A percentile compares a stretch with the other conserved stretches of the same genome.
phyloP scores from a whole-genome alignment of 2,113 vertebrate genomes.

The Hippocampus guttulatus region DNA sequence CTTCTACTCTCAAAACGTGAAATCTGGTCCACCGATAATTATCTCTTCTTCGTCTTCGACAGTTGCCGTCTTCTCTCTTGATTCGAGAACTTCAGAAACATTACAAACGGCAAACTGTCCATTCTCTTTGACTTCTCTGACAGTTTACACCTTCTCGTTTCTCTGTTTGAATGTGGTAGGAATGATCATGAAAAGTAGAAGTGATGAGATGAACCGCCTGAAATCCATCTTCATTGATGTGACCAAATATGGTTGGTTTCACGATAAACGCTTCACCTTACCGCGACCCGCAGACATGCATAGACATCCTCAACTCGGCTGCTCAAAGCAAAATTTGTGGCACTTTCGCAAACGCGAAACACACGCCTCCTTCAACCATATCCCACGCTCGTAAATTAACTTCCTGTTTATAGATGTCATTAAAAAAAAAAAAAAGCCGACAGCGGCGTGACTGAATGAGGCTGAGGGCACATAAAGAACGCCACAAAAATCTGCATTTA shows the following conservation, averaged over 20 bases:
- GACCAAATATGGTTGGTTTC: neutral
- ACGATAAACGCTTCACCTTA: neutral
- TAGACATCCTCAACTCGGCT: neutral
- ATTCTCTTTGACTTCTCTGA: too few relatives aligned
- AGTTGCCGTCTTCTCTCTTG: too few relatives aligned
- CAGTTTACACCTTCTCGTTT: too few relatives aligned
- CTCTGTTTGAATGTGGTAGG: too few relatives aligned
- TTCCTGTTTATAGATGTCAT: slow-evolving; percentile 7
- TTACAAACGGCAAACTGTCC: too few relatives aligned
- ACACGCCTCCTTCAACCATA: slow-evolving; percentile 3
- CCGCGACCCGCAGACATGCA: neutral
- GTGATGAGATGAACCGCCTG: too few relatives aligned
- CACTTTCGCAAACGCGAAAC: slow-evolving; percentile 2
- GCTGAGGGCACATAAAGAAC: neutral
- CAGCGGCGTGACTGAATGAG: neutral
- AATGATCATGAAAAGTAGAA: too few relatives aligned
- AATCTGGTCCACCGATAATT: too few relatives aligned
- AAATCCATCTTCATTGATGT: neutral
- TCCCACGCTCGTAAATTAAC: neutral
- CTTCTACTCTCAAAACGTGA: too few relatives aligned
- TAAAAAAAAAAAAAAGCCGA: neutral
- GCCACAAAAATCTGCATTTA: neutral
- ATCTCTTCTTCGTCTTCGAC: too few relatives aligned
- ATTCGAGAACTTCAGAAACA: too few relatives aligned
- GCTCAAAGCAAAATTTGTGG: neutral